phyloP scores from a whole-genome alignment of 2,888 invertebrate species.

The Pimpla rufipes region DNA sequence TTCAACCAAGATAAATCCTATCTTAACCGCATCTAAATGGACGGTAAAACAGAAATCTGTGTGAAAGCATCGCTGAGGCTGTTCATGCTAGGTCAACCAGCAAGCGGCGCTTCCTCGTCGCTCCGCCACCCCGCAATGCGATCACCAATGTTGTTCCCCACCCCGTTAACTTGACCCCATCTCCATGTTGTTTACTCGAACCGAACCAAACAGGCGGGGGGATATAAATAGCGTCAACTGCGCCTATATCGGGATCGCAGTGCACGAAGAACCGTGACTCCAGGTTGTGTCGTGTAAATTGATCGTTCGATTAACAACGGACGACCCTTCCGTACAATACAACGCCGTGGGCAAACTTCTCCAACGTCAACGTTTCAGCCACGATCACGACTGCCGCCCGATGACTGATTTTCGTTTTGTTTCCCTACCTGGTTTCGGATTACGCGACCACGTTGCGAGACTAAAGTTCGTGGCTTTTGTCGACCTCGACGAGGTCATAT shows the following conservation, averaged over 20 bases:
- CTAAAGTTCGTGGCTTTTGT: too few species aligned
- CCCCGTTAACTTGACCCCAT: slow-evolving; percentile 64
- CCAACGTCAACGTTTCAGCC: neutral
- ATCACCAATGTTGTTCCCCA: slow-evolving; percentile 54
- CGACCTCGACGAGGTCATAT: too few species aligned
- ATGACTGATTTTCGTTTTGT: neutral
- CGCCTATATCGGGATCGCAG: slow-evolving; percentile 48
- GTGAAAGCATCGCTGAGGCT: slow-evolving; percentile 11
- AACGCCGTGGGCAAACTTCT: neutral
- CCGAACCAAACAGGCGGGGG: slow-evolving; percentile 8
- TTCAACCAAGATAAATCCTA: slow-evolving; percentile 50
- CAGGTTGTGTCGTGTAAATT: slow-evolving; percentile 51
- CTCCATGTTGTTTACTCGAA: slow-evolving; percentile 42
- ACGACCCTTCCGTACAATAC: neutral
- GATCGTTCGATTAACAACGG: slow-evolving; percentile 38
- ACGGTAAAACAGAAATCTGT: slow-evolving; percentile 25
- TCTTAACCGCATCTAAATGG: slow-evolving; percentile 32
- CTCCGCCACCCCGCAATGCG: slow-evolving; percentile 48
- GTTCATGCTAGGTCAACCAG: slow-evolving; percentile 49
- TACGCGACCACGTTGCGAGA: too few species aligned
- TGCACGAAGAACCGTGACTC: slow-evolving; percentile 35
- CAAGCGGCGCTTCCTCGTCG: slow-evolving; percentile 48
- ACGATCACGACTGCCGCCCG: neutral
- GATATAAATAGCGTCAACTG: slow-evolving; percentile 57
- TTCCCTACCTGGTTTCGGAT: too few species aligned